Percentiles rank a stretch among this genome's conserved stretches.
Conservation (phyloP, 2,113 vertebrate species). For the Garra rufa region DNA sequence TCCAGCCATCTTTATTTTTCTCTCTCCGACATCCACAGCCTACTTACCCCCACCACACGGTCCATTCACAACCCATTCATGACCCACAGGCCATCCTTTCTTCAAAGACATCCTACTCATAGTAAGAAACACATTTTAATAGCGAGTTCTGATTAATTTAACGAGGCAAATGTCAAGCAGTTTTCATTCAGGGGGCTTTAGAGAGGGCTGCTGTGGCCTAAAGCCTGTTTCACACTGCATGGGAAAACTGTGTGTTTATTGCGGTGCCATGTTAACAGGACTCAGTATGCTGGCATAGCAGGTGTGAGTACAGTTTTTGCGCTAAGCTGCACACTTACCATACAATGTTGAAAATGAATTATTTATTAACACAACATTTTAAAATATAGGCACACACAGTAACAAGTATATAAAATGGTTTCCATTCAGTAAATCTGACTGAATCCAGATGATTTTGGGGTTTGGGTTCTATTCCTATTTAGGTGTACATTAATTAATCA, state of each 20-base stretch:
- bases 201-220: conserved; percentile 2
- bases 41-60: not conserved
- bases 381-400: conserved; percentile 5
- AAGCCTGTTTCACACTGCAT: not conserved
- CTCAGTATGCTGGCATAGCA: not conserved
- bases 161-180: conserved; percentile 53
- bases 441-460: not conserved
- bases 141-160: conserved; percentile 58
- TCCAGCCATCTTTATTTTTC: conserved; percentile 50
- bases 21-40: not conserved
- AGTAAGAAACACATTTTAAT: conserved; percentile 27
- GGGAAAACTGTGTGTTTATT: not conserved
- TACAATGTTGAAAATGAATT: not conserved
- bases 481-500: not conserved
- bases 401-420: conserved; percentile 29
- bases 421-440: conserved; percentile 1
- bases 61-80: not conserved
- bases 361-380: not conserved
- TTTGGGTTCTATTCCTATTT: not conserved
- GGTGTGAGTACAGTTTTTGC: not conserved
- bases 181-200: not conserved
- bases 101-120: conserved; percentile 41
- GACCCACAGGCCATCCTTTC: conserved; percentile 22
- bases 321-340: not conserved
- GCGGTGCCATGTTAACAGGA: not conserved